A percentile compares a stretch with the other conserved stretches of the same genome.
phyloP scores from a whole-genome alignment of 2,113 vertebrate genomes.

The Strix uralensis region DNA sequence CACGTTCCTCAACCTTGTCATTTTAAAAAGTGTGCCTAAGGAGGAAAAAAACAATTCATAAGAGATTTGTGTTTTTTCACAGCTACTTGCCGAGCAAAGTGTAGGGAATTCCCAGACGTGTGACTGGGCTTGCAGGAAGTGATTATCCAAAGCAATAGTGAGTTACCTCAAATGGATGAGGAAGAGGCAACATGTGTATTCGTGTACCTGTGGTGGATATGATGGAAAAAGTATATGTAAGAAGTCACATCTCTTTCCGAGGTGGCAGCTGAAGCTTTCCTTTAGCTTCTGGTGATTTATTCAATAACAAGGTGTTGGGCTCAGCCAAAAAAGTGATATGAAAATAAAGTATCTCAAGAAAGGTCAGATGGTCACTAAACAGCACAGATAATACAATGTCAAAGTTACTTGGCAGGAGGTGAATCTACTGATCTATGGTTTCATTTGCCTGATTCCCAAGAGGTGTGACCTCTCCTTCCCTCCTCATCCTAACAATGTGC shows the following conservation, averaged over 20 bases:
- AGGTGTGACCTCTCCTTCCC: neutral
- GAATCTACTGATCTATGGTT: neutral
- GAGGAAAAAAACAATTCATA: neutral
- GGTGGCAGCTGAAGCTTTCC: neutral
- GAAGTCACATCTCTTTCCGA: neutral
- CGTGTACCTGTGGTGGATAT: neutral
- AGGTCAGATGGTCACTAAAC: neutral
- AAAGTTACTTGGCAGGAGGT: neutral
- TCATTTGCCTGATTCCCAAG: neutral
- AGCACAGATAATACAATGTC: neutral
- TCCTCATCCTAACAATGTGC: neutral
- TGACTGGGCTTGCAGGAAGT: neutral
- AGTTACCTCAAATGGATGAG: neutral
- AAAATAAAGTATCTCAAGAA: conserved; percentile 7
- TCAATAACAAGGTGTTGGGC: neutral
- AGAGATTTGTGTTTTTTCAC: neutral
- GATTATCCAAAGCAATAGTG: neutral
- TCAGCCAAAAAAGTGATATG: neutral
- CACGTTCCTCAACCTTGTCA: neutral
- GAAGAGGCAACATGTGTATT: neutral
- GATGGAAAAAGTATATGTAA: neutral
- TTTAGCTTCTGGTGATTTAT: neutral
- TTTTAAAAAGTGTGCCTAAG: neutral
- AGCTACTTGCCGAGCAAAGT: neutral
- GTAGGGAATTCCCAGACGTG: neutral